These are phyloP conservation scores for Hyalella azteca DNA, from an alignment of 2,888 invertebrate genomes.

Conservation along the genomic window DNA sequence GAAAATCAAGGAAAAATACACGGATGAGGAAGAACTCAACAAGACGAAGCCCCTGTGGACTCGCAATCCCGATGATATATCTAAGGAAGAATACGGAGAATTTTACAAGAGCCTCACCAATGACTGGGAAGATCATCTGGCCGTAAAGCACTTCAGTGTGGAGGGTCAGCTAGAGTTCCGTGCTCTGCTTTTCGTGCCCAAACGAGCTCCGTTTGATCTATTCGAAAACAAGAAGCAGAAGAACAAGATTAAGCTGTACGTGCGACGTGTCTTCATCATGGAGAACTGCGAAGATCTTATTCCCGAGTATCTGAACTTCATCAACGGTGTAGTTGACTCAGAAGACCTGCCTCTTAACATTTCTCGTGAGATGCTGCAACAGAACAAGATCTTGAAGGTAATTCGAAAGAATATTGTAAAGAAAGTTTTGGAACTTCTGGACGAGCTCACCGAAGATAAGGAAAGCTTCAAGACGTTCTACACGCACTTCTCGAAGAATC, in stretches of 20 bases:
- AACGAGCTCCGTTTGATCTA: constrained; percentile 94
- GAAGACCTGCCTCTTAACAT: constrained; percentile 98
- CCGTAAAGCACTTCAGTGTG: constrained; percentile 93
- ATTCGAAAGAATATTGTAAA: constrained; percentile 99
- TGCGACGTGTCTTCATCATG: constrained; percentile 98
- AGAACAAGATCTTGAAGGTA: constrained; percentile 98
- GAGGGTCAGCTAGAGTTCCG: constrained; percentile 94
- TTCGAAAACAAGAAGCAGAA: constrained; percentile 98
- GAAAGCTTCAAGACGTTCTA: constrained; percentile 99
- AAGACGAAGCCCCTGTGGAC: constrained; percentile 99
- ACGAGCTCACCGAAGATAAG: constrained; percentile 94
- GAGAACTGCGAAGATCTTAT: constrained; percentile 99
- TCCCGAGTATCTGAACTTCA: constrained; percentile 95
- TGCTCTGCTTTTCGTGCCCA: constrained; percentile 88
- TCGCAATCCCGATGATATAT: constrained; percentile 93
- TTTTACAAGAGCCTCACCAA: constrained; percentile 97
- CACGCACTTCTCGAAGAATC: constrained; percentile 96
- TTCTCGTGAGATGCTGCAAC: constrained; percentile 98
- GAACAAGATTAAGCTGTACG: constrained; percentile 98
- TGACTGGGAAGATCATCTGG: constrained; percentile 97
- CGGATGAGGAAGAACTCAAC: constrained; percentile 97
- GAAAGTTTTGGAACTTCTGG: constrained; percentile 96
- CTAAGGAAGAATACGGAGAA: constrained; percentile 95
- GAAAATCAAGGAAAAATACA: constrained; percentile 97
- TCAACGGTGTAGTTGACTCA: too few relatives aligned